Percentiles rank a stretch among this genome's conserved stretches.
These are phyloP conservation scores for Cheilosia vulpina DNA, from an alignment of 2,888 invertebrate genomes.

Conservation along the genomic window DNA sequence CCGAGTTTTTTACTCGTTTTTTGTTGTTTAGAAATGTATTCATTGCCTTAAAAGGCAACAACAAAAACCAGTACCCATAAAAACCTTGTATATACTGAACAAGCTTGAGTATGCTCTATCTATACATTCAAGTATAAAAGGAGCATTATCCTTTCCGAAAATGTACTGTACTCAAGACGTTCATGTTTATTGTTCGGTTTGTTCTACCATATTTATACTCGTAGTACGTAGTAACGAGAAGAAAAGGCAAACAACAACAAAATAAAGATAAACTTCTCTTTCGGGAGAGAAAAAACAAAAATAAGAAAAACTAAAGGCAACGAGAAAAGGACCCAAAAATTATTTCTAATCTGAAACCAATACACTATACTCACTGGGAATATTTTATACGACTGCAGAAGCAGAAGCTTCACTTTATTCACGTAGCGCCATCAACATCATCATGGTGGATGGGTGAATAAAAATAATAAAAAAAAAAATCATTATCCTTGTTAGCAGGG, in stretches of 20 bases:
- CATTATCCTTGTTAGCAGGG: constrained; percentile 46
- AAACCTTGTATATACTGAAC: constrained; percentile 18
- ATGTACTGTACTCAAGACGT: constrained; percentile 44
- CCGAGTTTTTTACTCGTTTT: neutral
- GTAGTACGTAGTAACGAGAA: constrained; percentile 2
- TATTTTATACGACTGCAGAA: constrained; percentile 27
- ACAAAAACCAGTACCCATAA: constrained; percentile 6
- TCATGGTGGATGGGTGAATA: constrained; percentile 52
- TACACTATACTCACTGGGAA: constrained; percentile 32
- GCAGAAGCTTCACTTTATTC: constrained; percentile 51
- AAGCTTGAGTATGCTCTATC: neutral
- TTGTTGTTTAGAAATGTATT: constrained; percentile 14
- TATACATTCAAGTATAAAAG: constrained; percentile 18
- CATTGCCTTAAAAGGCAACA: constrained; percentile 25
- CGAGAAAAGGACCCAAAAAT: constrained; percentile 29
- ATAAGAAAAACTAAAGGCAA: constrained; percentile 4
- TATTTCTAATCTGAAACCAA: constrained; percentile 54
- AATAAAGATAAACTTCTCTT: constrained; percentile 13
- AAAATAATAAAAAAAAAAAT: constrained; percentile 68
- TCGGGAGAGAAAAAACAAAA: neutral
- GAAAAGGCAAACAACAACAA: neutral
- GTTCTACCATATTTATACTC: constrained; percentile 1
- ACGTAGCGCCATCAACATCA: constrained; percentile 57
- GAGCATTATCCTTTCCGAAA: constrained; percentile 32
- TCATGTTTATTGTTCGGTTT: constrained; percentile 51